Conservation (phyloP, 2,888 invertebrate genomes). For the Oxystoma pomonae region DNA sequence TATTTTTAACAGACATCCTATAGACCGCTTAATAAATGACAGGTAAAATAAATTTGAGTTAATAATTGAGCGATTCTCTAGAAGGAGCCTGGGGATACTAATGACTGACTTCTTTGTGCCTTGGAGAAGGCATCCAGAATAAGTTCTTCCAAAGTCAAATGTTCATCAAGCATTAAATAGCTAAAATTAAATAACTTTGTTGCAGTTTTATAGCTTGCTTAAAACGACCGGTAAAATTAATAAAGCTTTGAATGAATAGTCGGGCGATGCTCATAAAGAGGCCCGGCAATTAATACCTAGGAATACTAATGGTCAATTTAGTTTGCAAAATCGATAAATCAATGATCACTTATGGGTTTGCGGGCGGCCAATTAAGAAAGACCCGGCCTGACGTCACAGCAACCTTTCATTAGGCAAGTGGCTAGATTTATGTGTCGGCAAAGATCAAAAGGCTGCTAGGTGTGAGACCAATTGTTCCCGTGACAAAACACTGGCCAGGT, state of each 20-base stretch:
- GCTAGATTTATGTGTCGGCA: slow-evolving; percentile 50
- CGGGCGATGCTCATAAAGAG: background rate
- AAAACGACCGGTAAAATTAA: background rate
- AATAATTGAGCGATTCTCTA: no score
- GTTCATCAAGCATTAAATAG: no score
- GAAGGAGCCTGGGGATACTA: no score
- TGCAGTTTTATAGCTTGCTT: no score
- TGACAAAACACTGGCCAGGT: slow-evolving; percentile 51
- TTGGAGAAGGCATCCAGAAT: no score
- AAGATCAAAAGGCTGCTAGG: slow-evolving; percentile 47
- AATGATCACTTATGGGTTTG: slow-evolving; percentile 42
- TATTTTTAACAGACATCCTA: no score
- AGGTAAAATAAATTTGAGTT: no score
- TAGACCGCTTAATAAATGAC: no score
- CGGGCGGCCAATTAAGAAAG: slow-evolving; percentile 30
- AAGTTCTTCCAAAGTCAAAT: no score
- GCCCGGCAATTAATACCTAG: background rate
- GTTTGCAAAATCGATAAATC: slow-evolving; percentile 40
- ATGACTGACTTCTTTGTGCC: no score
- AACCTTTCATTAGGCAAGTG: slow-evolving; percentile 50
- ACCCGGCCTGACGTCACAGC: slow-evolving; percentile 37
- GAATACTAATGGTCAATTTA: slow-evolving; percentile 1
- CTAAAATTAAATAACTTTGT: no score
- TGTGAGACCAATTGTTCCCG: slow-evolving; percentile 52
- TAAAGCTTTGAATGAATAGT: background rate